Evolutionary conservation across 2,113 vertebrate species (phyloP), one percentile per base, ranked within the genome.

Genomic region (Phocoena sinus): DNA sequence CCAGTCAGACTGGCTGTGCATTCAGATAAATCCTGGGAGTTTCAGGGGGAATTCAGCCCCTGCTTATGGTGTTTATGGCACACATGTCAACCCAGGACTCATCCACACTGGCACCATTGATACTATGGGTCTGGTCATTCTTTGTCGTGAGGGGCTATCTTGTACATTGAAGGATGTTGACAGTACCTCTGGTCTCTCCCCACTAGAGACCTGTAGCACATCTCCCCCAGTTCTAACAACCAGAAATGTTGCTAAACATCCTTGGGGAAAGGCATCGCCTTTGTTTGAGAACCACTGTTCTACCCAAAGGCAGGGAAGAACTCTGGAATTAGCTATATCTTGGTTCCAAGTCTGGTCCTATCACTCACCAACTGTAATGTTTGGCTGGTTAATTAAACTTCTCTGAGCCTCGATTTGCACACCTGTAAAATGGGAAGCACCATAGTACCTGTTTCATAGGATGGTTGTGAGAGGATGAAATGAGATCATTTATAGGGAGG

Each of bases 61-160:
- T 2, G 28, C 13, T 10, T 58, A 5, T 0, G 0, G 25, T 8
- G 0, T 68, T 71, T 33, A 2, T 21, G 20, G 70, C 4, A 73
- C 1, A 13, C 2, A 2, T 4, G 13, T 36, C 10, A 68, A 53
- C 23, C 18, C 44, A 26, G 44, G 12, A 20, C 28, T 89, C 41
- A 7, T 41, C 33, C 50, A 2, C 47, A 63, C 53, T 2, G 0
- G 15, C 11, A 10, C 12, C 8, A 0, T 3, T 28, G 74, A 63
- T 3, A 38, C 41, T 14, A 62, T 17, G 28, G 82, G n/a, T 13
- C 33, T 77, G 47, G 28, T 21, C 23, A 28, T 50, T 53, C 38
- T 38, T 47, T n/a, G 50, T 44, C 58, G 25, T 1, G 4, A 50
- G 26, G 25, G 58, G 4, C 23, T 33, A 6, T 65, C 38, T 38